Conservation (phyloP, 2,888 invertebrate genomes). For the Rhorus exstirpatorius region DNA sequence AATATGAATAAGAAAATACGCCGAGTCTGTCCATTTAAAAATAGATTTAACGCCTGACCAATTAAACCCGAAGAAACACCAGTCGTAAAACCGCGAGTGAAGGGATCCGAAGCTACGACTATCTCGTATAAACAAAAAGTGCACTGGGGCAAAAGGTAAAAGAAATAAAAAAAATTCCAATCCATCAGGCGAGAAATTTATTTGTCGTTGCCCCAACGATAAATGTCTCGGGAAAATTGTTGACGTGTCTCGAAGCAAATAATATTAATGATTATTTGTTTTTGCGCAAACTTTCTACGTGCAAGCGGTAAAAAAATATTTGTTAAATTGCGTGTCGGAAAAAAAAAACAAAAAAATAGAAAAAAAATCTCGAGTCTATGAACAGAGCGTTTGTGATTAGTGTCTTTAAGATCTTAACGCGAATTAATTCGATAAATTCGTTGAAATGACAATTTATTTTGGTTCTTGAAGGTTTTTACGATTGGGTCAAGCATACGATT, state of each 20-base stretch:
- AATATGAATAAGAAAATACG: too few species aligned
- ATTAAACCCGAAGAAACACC: slow-evolving; percentile 24
- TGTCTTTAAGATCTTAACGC: too few species aligned
- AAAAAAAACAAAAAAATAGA: too few species aligned
- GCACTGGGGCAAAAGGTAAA: background rate
- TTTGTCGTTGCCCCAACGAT: background rate
- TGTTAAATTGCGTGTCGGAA: too few species aligned
- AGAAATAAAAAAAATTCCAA: slow-evolving; percentile 2
- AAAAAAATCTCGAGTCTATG: too few species aligned
- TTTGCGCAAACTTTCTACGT: too few species aligned
- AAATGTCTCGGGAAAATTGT: slow-evolving; percentile 1
- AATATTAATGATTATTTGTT: background rate
- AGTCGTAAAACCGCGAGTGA: slow-evolving; percentile 49
- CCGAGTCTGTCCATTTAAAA: too few species aligned
- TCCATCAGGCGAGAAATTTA: slow-evolving; percentile 10
- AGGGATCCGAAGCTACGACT: background rate
- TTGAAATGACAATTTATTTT: too few species aligned
- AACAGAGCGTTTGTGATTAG: too few species aligned
- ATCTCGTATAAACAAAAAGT: slow-evolving; percentile 11
- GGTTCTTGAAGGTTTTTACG: too few species aligned
- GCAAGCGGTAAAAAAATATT: background rate
- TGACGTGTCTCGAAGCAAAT: slow-evolving; percentile 1
- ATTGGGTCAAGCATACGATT: too few species aligned
- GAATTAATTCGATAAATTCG: too few species aligned
- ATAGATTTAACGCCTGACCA: slow-evolving; percentile 32